Evolutionary conservation across 92 coral and sea anemone genomes (phyloP).

Genomic region (Zoanthus solanderi): DNA sequence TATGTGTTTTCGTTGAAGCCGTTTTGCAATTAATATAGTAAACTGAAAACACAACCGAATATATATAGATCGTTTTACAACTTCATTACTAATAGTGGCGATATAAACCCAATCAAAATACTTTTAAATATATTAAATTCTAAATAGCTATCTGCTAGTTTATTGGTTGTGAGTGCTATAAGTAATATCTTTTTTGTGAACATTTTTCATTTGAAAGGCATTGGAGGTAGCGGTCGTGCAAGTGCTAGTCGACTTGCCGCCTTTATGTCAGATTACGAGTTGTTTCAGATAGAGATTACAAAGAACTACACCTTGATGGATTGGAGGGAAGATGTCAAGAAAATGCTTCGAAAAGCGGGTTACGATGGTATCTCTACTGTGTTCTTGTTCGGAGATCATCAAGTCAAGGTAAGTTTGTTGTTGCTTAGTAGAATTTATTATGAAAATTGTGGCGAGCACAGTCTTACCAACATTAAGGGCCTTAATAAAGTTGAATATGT

Average conservation of each 20-base stretch:
- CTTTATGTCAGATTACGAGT: conserved; percentile 97
- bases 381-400: conserved; percentile 95
- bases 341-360: conserved; percentile 92
- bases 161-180: not conserved
- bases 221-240: conserved; percentile 97
- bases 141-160: not conserved
- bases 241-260: conserved; percentile 94
- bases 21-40: no score
- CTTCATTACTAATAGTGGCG: no score
- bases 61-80: no score
- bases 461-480: no score
- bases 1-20: no score
- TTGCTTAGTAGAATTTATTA: not conserved
- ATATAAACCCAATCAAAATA: no score
- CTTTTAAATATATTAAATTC: no score
- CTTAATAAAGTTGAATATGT: no score
- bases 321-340: conserved; percentile 97
- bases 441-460: not conserved
- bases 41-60: no score
- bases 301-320: conserved; percentile 90
- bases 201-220: conserved; percentile 61
- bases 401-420: conserved; percentile 74
- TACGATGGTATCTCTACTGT: conserved; percentile 85
- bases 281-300: conserved; percentile 96
- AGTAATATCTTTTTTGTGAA: not conserved